A percentile compares a stretch with the other conserved stretches of the same genome.
phyloP scores from a whole-genome alignment of 2,797 vertebrate species.

The Esox lucius region DNA sequence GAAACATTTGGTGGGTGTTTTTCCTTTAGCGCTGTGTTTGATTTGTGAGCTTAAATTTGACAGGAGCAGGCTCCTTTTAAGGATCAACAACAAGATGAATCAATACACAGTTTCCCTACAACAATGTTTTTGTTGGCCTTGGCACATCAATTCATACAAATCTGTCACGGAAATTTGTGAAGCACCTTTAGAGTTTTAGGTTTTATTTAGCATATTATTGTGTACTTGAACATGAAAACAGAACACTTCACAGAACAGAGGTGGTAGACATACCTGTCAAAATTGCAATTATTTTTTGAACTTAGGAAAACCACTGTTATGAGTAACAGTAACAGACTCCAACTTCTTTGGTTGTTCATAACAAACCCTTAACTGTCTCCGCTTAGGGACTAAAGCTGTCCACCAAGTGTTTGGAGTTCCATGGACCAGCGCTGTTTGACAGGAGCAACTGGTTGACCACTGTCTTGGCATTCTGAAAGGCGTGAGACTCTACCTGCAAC shows the following conservation, averaged over 20 bases:
- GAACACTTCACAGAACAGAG: constrained; percentile 8
- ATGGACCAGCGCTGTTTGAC: constrained; percentile 62
- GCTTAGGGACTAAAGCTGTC: constrained; percentile 68
- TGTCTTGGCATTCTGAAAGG: constrained; percentile 5
- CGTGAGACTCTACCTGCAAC: constrained; percentile 3
- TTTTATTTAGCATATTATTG: constrained; percentile 47
- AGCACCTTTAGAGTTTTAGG: neutral
- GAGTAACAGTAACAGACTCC: neutral
- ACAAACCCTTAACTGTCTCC: neutral
- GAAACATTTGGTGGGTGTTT: too few relatives aligned
- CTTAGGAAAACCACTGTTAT: neutral
- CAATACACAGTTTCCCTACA: too few relatives aligned
- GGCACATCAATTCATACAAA: neutral
- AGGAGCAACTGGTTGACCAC: constrained; percentile 62
- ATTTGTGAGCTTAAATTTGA: too few relatives aligned
- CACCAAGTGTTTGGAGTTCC: constrained; percentile 75
- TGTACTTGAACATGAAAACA: constrained; percentile 56
- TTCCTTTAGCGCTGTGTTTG: too few relatives aligned
- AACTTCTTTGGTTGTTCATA: neutral
- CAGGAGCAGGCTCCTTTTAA: too few relatives aligned
- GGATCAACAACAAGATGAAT: too few relatives aligned
- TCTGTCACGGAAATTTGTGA: neutral
- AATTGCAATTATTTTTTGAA: neutral
- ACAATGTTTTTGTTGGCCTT: too few relatives aligned
- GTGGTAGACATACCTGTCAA: neutral